Evolutionary conservation across 2,888 invertebrate species (phyloP).

Genomic region (Andrena chrysosceles): DNA sequence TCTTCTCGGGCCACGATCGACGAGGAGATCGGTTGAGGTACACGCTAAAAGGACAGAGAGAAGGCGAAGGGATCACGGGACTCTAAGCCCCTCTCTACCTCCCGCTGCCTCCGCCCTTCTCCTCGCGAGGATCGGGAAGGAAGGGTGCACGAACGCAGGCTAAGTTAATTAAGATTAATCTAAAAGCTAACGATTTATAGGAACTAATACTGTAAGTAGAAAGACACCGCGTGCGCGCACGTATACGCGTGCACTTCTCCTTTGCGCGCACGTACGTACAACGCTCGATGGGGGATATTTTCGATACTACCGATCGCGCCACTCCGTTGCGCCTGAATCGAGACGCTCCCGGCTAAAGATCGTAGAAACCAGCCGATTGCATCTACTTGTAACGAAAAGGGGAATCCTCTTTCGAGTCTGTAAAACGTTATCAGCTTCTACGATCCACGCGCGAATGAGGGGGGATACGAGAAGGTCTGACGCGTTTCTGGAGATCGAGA

Average conservation of each 20-base stretch:
- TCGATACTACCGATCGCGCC: too few species aligned
- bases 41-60: neutral
- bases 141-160: conserved; percentile 18
- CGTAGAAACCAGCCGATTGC: too few species aligned
- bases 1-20: too few species aligned
- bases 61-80: neutral
- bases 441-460: too few species aligned
- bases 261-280: neutral
- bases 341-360: too few species aligned
- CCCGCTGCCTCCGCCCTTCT: neutral
- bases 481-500: too few species aligned
- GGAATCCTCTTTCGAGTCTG: neutral
- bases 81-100: neutral
- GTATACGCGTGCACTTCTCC: conserved; percentile 19
- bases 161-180: conserved; percentile 40
- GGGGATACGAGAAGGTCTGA: too few species aligned
- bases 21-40: too few species aligned
- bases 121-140: conserved; percentile 2
- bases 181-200: conserved; percentile 38
- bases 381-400: too few species aligned
- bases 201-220: conserved; percentile 50
- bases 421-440: neutral
- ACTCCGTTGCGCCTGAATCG: too few species aligned
- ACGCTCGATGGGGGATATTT: too few species aligned
- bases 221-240: conserved; percentile 36